phyloP scores from a whole-genome alignment of 2,888 invertebrate species.

The Caenorhabditis sinica region DNA sequence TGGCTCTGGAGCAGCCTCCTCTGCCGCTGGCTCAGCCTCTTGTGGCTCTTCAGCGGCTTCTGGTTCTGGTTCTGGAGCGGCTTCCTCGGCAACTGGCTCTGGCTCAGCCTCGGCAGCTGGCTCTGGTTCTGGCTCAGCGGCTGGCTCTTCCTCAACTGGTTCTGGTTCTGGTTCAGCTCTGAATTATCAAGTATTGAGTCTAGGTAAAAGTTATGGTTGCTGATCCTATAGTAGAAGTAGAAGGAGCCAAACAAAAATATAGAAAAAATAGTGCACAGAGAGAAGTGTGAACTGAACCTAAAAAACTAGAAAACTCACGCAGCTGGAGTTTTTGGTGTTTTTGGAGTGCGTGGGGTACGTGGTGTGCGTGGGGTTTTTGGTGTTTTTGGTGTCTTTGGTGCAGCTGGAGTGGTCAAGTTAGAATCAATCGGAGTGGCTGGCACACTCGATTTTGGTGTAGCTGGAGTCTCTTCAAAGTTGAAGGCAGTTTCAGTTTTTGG shows the following conservation, averaged over 20 bases:
- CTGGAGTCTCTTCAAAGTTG: conserved; percentile 77
- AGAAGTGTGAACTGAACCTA: not conserved
- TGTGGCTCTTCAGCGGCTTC: conserved; percentile 70
- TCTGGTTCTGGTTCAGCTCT: conserved; percentile 25
- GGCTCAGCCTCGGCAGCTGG: conserved; percentile 37
- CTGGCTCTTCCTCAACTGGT: conserved; percentile 30
- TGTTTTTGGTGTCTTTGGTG: conserved; percentile 77
- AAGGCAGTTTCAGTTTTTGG: conserved; percentile 72
- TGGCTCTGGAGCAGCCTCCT: conserved; percentile 66
- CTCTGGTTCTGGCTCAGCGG: conserved; percentile 44
- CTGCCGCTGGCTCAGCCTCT: conserved; percentile 65
- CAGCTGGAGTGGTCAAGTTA: conserved; percentile 72
- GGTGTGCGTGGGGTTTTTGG: conserved; percentile 80
- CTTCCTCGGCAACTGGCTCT: conserved; percentile 53
- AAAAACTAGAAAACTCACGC: conserved; percentile 53
- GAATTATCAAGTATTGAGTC: not conserved
- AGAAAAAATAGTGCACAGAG: conserved; percentile 28
- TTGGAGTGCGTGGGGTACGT: conserved; percentile 77
- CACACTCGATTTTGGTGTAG: conserved; percentile 73
- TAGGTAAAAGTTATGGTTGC: no score
- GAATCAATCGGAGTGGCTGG: conserved; percentile 58
- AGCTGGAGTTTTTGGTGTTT: conserved; percentile 74
- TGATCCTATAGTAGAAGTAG: not conserved
- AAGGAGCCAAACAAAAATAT: not conserved
- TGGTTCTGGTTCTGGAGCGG: conserved; percentile 54